phyloP scores from a whole-genome alignment of 2,113 vertebrate species.

The Dasyurus viverrinus region DNA sequence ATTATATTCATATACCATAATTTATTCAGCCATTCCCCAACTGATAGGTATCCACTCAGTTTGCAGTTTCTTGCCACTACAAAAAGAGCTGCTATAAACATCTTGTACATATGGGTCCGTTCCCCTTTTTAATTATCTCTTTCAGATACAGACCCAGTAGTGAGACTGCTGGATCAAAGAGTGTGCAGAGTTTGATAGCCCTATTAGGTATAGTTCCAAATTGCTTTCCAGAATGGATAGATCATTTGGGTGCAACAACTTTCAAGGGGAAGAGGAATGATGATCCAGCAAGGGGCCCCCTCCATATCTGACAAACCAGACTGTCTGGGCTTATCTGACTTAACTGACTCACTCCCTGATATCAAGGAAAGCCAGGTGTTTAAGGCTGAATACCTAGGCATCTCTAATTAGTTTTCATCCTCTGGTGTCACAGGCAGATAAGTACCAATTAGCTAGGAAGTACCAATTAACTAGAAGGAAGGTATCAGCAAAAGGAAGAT shows the following conservation, averaged over 20 bases:
- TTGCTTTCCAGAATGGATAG: too few species aligned
- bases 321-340: neutral
- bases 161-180: too few species aligned
- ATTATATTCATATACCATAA: too few species aligned
- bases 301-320: neutral
- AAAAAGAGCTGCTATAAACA: too few species aligned
- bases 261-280: neutral
- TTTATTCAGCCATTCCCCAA: too few species aligned
- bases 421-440: neutral
- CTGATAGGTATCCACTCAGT: too few species aligned
- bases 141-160: too few species aligned
- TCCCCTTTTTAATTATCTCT: too few species aligned
- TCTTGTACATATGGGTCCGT: too few species aligned
- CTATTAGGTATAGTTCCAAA: too few species aligned
- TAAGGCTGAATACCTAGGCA: neutral
- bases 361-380: neutral
- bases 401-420: neutral
- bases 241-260: neutral
- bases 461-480: neutral
- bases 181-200: too few species aligned
- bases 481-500: neutral
- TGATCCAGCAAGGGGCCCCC: neutral
- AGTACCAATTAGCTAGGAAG: neutral
- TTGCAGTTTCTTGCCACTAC: too few species aligned
- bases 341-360: neutral